Base-by-base conservation (phyloP, 2,797 vertebrate genomes). In the Sternotherus odoratus region DNA sequence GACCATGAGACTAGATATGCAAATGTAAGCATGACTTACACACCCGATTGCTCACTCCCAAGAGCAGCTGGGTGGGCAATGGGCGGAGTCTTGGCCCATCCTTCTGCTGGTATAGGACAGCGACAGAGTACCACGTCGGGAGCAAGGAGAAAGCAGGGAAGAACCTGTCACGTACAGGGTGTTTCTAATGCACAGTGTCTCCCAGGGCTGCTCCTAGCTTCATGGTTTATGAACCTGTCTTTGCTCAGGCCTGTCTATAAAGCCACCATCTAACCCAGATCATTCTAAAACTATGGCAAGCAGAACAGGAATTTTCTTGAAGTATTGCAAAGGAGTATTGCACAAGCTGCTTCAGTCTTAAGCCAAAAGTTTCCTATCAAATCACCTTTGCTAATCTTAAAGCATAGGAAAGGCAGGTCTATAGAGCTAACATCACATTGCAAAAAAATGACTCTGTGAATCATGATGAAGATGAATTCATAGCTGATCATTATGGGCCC, bases 321-420 rank as follows among this genome's bases (percentile, higher is more conserved):
- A 95, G 66, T 53, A 79, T 85, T 89, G 33, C 60, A 77, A 77
- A 80, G 33, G 6, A 16, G 5, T 46, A 36, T 78, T 48, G 36
- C 57, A 30, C 50, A 3, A 28, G 39, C 15, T 9, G 12, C 5
- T 4, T 69, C 16, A 3, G 19, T 39, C 72, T 88, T 23, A 91
- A 90, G 26, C 3, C 11, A 60, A 49, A 5, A 80, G 57, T 82
- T 49, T 87, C 9, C n/a, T 77, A 23, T 49, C 88, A 97, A 97
- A 95, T 97, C 97, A 97, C 92, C 97, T 95, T 98, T 97, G 95
- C 96, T 93, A 95, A 13, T 93, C 96, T 92, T 88, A 91, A 91
- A 75, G 79, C 24, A 15, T 79, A 95, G 87, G 95, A 96, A 97
- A 97, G 63, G 43, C 46, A 87, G 88, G 91, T 96, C 94, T 90